Evolutionary conservation across 2,113 vertebrate species (phyloP).

Genomic region (Nansenia antarctica): DNA sequence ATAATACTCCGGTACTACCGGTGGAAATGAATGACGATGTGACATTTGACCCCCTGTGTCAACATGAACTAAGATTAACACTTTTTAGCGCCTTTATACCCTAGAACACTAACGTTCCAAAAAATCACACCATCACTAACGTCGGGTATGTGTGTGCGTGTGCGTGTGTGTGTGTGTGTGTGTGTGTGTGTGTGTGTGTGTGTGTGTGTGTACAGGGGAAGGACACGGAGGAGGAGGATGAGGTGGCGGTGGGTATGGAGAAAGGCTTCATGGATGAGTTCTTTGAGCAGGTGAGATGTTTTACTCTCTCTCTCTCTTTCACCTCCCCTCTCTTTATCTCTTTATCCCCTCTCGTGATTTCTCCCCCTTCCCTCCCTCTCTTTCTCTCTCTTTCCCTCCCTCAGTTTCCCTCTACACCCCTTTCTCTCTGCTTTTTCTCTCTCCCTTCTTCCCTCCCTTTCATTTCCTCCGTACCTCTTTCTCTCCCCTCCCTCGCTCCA

Average conservation of each 20-base stretch:
- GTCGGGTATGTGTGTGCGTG: no score
- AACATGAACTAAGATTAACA: no score
- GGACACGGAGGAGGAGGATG: conserved; percentile 86
- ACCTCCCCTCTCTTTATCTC: background rate
- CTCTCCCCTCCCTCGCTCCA: background rate
- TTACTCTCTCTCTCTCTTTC: background rate
- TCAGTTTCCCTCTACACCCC: background rate
- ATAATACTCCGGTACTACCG: no score
- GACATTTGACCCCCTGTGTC: no score
- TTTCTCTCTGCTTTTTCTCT: background rate
- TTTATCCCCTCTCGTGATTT: background rate
- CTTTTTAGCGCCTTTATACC: no score
- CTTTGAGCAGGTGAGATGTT: conserved; percentile 86
- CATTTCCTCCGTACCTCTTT: background rate
- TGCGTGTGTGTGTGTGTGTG: conserved; percentile 3
- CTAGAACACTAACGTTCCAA: no score
- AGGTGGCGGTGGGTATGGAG: conserved; percentile 86
- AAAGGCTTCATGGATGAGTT: conserved; percentile 95
- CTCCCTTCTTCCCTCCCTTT: background rate
- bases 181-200: conserved; percentile 25
- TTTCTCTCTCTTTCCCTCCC: conserved; percentile 7
- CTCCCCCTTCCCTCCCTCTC: background rate
- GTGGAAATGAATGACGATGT: no score
- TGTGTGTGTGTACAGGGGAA: conserved; percentile 76
- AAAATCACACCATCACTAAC: no score